phyloP scores from a whole-genome alignment of 1,140 invertebrate genomes.

The Ceratitis capitata region DNA sequence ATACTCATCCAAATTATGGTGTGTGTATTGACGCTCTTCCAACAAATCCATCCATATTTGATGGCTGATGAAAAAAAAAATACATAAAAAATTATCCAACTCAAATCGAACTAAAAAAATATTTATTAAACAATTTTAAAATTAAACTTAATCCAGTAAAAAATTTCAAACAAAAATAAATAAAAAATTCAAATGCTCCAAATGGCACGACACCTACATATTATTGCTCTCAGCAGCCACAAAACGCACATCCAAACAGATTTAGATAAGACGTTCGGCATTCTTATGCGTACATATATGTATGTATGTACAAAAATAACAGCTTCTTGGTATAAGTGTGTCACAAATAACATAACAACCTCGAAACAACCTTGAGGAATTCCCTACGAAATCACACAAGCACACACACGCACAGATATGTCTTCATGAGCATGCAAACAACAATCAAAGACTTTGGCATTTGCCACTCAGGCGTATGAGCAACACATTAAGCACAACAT shows the following conservation, averaged over 20 bases:
- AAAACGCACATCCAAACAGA: not conserved
- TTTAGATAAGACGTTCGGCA: not conserved
- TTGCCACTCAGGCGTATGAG: slow-evolving; percentile 9
- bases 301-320: not conserved
- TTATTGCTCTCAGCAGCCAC: not conserved
- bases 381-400: not conserved
- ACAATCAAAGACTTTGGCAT: not conserved
- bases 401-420: not conserved
- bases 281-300: not conserved
- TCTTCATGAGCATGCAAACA: not conserved
- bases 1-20: too few relatives aligned
- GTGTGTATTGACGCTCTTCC: too few relatives aligned
- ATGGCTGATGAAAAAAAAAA: too few relatives aligned
- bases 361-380: slow-evolving; percentile 33
- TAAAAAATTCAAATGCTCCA: not conserved
- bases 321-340: slow-evolving; percentile 12
- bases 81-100: too few relatives aligned
- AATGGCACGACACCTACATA: not conserved
- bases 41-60: too few relatives aligned
- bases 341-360: slow-evolving; percentile 1
- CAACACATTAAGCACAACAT: not conserved
- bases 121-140: not conserved
- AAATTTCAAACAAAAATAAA: not conserved
- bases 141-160: not conserved
- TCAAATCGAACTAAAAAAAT: too few relatives aligned